These are phyloP conservation scores for Hyposmocoma kahamanoa DNA, from an alignment of 1,140 invertebrate species.

Conservation along the genomic window DNA sequence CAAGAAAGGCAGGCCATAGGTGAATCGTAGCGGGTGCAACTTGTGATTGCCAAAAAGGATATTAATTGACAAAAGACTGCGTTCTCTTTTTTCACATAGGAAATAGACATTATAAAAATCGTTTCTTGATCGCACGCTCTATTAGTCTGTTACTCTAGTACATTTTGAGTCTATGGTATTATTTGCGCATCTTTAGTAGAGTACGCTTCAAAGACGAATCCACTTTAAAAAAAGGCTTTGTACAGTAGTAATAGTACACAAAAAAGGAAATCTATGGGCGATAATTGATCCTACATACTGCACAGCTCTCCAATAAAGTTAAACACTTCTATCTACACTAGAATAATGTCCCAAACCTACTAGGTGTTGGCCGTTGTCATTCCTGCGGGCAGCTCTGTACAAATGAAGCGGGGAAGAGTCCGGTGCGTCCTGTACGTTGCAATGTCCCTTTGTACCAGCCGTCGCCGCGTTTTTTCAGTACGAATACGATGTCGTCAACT, in stretches of 20 bases:
- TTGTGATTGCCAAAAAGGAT: too few relatives aligned
- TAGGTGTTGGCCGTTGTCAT: slow-evolving; percentile 26
- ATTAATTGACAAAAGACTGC: too few relatives aligned
- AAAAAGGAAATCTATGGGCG: background rate
- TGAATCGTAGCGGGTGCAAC: too few relatives aligned
- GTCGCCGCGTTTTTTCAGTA: slow-evolving; percentile 93
- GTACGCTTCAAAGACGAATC: background rate
- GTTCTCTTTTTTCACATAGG: too few relatives aligned
- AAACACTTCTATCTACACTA: slow-evolving; percentile 12
- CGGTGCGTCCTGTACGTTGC: slow-evolving; percentile 91
- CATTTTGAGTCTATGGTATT: too few relatives aligned
- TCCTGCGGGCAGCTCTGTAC: slow-evolving; percentile 79
- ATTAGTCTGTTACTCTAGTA: too few relatives aligned
- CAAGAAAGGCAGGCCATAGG: too few relatives aligned
- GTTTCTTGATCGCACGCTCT: too few relatives aligned
- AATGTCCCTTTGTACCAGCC: slow-evolving; percentile 97
- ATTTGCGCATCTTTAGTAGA: background rate
- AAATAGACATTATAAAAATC: too few relatives aligned
- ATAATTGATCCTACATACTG: background rate
- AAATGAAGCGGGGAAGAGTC: slow-evolving; percentile 95
- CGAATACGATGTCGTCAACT: slow-evolving; percentile 92
- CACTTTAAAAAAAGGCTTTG: background rate
- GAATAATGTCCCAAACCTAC: slow-evolving; percentile 22
- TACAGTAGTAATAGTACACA: background rate
- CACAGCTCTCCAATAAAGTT: background rate